Evolutionary conservation across 2,113 vertebrate species (phyloP).

Genomic region (Podarcis muralis): DNA sequence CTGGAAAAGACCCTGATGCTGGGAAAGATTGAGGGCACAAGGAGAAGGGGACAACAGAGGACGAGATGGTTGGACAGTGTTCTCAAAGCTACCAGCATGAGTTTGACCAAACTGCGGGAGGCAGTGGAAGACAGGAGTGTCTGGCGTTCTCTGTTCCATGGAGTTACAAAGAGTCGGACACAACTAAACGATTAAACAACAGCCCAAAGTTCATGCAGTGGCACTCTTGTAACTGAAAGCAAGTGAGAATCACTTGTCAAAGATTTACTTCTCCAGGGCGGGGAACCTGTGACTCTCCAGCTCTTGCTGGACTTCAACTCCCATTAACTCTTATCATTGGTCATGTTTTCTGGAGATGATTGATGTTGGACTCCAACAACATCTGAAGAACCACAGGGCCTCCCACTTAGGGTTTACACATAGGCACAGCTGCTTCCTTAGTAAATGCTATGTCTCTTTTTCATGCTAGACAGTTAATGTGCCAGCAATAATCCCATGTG

Average conservation of each 20-base stretch:
- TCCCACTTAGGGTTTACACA: slow-evolving; percentile 8
- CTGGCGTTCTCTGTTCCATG: no score
- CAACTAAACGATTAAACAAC: no score
- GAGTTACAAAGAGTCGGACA: no score
- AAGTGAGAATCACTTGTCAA: slow-evolving; percentile 17
- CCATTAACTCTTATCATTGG: not conserved
- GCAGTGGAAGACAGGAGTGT: no score
- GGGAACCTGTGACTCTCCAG: not conserved
- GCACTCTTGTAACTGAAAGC: not conserved
- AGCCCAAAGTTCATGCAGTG: not conserved
- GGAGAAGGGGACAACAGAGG: no score
- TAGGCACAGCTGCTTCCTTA: slow-evolving; percentile 62
- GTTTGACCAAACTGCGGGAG: no score
- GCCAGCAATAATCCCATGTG: slow-evolving; percentile 71
- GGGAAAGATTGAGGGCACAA: no score
- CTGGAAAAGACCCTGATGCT: no score
- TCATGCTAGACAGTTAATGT: slow-evolving; percentile 68
- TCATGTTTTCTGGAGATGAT: not conserved
- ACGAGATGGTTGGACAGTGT: no score
- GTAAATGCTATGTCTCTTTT: slow-evolving; percentile 59
- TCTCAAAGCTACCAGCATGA: no score
- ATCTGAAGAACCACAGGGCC: not conserved
- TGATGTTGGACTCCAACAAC: not conserved
- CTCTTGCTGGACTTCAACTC: not conserved
- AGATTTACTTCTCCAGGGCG: not conserved